These are phyloP conservation scores for Chaetodon auriga DNA, from an alignment of 2,113 vertebrate genomes.

Conservation along the genomic window DNA sequence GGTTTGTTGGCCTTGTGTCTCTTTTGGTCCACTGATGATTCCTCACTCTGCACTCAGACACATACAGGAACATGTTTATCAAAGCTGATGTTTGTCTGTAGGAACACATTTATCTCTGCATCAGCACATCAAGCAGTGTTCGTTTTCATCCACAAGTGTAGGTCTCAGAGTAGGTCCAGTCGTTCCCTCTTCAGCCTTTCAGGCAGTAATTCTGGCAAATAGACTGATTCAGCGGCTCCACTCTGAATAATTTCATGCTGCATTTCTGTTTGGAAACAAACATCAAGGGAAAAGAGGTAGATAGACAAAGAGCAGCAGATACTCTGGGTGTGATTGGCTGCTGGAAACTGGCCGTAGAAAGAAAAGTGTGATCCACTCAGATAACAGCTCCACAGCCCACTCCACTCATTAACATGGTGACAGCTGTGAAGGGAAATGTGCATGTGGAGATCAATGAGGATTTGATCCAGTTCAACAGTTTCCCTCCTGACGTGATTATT, in stretches of 20 bases:
- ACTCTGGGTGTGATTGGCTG: not conserved
- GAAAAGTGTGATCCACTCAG: slow-evolving; percentile 23
- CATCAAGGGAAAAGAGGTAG: not conserved
- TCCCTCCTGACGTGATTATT: slow-evolving; percentile 16
- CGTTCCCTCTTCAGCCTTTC: slow-evolving; percentile 17
- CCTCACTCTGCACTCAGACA: not conserved
- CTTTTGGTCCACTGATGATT: not conserved
- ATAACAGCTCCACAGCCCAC: slow-evolving; percentile 15
- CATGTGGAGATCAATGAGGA: too few relatives aligned
- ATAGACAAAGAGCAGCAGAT: not conserved
- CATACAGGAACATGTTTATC: not conserved
- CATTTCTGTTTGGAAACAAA: slow-evolving; percentile 34
- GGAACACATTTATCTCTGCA: not conserved
- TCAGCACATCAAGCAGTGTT: not conserved
- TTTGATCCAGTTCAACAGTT: slow-evolving; percentile 4
- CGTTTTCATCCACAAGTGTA: slow-evolving; percentile 4
- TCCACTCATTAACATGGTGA: not conserved
- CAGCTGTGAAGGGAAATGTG: too few relatives aligned
- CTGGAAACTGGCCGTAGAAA: too few relatives aligned
- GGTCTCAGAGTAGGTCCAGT: slow-evolving; percentile 1
- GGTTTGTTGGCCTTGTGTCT: not conserved
- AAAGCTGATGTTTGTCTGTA: not conserved
- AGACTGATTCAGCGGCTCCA: slow-evolving; percentile 27
- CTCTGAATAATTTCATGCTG: slow-evolving; percentile 22
- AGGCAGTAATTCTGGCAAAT: slow-evolving; percentile 14